A percentile compares a stretch with the other conserved stretches of the same genome.
Evolutionary conservation across 2,797 vertebrate species (phyloP).

Genomic region (Oophaga sylvatica): DNA sequence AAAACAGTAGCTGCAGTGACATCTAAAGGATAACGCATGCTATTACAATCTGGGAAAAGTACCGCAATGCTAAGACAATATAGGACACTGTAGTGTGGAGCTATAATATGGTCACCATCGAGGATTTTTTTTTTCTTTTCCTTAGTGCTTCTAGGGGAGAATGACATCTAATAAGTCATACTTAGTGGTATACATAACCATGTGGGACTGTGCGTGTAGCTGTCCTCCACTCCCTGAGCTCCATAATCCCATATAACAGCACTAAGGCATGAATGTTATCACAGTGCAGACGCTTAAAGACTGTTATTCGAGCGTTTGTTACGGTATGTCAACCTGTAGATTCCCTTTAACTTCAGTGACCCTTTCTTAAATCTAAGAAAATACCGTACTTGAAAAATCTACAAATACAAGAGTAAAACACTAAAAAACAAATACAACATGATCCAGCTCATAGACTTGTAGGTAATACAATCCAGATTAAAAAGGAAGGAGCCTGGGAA

Average conservation of each 20-base stretch:
- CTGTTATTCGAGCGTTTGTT: neutral
- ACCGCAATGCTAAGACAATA: too few relatives aligned
- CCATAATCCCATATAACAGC: neutral
- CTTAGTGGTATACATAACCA: neutral
- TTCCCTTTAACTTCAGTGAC: neutral
- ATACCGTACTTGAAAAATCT: neutral
- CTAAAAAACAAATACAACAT: neutral
- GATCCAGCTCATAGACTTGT: neutral
- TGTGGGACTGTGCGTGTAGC: neutral
- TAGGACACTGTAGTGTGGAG: neutral
- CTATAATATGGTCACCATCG: neutral
- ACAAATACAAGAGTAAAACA: neutral
- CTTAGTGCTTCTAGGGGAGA: neutral
- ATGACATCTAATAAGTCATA: neutral
- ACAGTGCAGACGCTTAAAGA: neutral
- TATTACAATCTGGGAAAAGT: neutral
- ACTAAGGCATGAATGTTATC: neutral
- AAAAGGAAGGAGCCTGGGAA: neutral
- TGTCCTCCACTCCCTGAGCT: too few relatives aligned
- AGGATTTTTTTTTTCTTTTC: too few relatives aligned
- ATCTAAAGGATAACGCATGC: neutral
- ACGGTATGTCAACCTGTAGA: neutral
- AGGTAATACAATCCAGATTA: conserved; percentile 1
- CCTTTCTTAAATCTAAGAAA: neutral
- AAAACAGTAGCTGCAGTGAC: neutral